These are phyloP conservation scores for Pluvianellus socialis DNA, from an alignment of 2,113 vertebrate species.

Conservation along the genomic window DNA sequence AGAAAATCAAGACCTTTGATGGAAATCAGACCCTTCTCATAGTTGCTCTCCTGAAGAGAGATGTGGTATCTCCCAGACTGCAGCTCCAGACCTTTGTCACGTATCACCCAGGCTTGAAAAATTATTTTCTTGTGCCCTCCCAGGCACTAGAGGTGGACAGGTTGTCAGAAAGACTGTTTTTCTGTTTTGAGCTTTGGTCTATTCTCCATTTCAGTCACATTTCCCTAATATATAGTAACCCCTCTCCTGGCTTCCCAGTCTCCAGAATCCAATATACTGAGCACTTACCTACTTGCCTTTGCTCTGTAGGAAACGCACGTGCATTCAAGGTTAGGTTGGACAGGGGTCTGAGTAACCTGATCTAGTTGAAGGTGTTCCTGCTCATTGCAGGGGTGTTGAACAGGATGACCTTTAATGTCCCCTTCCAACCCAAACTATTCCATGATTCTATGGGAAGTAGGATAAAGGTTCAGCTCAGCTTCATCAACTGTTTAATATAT, in stretches of 20 bases:
- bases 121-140: neutral
- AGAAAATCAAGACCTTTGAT: neutral
- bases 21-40: neutral
- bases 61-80: rapidly evolving
- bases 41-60: neutral
- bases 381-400: neutral
- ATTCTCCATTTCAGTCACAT: neutral
- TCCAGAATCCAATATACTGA: neutral
- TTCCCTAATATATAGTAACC: neutral
- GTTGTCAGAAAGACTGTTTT: neutral
- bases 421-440: neutral
- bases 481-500: neutral
- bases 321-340: neutral
- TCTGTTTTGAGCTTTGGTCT: neutral
- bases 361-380: neutral
- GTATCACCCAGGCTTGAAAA: neutral
- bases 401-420: too few species aligned
- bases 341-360: neutral
- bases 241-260: neutral
- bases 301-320: neutral
- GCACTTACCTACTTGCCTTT: neutral
- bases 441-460: neutral
- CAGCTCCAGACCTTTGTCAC: neutral
- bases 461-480: neutral
- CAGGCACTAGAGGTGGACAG: neutral